Evolutionary conservation across 2,888 invertebrate species (phyloP).

Genomic region (Drosophila multiciliata): DNA sequence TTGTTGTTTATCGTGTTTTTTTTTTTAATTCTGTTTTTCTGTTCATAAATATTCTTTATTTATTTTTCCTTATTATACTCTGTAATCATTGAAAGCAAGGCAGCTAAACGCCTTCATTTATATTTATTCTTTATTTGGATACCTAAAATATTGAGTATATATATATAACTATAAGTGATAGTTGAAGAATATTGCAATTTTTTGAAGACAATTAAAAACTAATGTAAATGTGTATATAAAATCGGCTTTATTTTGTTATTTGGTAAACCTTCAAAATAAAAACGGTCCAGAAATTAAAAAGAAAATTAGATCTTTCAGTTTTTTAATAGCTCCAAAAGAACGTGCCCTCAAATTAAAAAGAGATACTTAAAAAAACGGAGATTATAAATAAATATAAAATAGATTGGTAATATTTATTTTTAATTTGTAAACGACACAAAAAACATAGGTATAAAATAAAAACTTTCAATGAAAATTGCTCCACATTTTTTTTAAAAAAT

Average conservation of each 20-base stretch:
- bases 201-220: background rate
- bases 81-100: background rate
- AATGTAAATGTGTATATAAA: background rate
- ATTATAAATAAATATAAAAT: background rate
- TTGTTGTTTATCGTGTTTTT: conserved; percentile 10
- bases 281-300: background rate
- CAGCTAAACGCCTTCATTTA: background rate
- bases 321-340: background rate
- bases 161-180: too few relatives aligned
- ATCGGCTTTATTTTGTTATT: background rate
- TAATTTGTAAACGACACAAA: background rate
- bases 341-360: background rate
- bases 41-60: conserved; percentile 24
- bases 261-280: too few relatives aligned
- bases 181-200: background rate
- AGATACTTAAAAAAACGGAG: background rate
- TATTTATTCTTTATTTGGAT: background rate
- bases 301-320: background rate
- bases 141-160: background rate
- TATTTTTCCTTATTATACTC: conserved; percentile 25
- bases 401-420: background rate
- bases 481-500: background rate
- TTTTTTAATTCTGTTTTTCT: conserved; percentile 1
- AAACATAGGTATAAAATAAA: background rate
- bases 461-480: background rate